Base-by-base conservation (phyloP, 2,888 invertebrate genomes). In the Apoda limacodes region DNA sequence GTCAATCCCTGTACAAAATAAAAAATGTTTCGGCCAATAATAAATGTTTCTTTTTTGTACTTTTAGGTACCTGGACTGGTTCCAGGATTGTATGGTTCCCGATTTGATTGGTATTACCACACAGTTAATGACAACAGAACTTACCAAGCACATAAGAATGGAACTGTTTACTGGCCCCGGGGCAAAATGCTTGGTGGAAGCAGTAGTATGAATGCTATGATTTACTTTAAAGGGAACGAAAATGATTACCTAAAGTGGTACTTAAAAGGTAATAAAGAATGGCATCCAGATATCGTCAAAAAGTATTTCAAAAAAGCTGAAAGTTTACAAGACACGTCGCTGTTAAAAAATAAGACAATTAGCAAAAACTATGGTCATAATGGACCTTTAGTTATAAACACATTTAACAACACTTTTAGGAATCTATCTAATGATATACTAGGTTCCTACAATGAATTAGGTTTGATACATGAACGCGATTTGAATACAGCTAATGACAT, bases 51-150 rank as follows among this genome's bases (percentile, higher is more conserved):
- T n/a, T n/a, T n/a, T n/a, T n/a, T n/a, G n/a, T n/a, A 25, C 25
- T 45, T 42, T 13, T 33, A 66, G 64, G 37, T 66, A 34, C 65
- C 67, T 17, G 36, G 30, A 4, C 23, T 57, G 7, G 36, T 46
- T 10, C 31, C 15, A 12, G 12, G 19, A 1, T 19, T 63, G 9
- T 46, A 17, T 11, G 22, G 85, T 46, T 72, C 56, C 5, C 32
- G 43, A 51, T 66, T 91, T 32, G 93, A 93, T 57, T 94, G 93
- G 93, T 85, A 89, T 54, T 93, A 90, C 89, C 69, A 3, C 60
- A 71, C 9, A 1, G 89, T 90, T 48, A 89, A 91, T 0, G 85
- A 88, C 52, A 86, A 85, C 13, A 85, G 78, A 19, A 82, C 85
- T 1, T 89, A 88, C 55, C 67, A 88, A 46, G 90, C 88, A 85